Evolutionary conservation across 1,140 invertebrate genomes (phyloP).

Genomic region (Drosophila obscura): DNA sequence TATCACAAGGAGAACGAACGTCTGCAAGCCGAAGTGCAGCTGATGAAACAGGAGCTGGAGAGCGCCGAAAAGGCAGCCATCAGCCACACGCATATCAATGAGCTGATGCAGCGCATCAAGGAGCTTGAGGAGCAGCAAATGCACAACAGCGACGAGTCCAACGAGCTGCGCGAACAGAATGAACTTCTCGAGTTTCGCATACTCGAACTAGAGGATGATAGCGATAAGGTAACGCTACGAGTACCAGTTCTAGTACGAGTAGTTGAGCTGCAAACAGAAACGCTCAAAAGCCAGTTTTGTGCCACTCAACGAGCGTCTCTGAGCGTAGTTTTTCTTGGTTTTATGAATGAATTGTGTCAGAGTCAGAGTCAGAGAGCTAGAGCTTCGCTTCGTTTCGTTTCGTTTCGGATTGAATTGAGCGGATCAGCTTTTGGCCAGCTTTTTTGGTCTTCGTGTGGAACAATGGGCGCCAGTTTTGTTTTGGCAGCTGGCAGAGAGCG

Average conservation of each 20-base stretch:
- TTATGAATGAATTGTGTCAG: conserved; percentile 71
- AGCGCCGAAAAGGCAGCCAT: conserved; percentile 65
- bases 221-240: conserved; percentile 72
- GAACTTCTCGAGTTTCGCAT: conserved; percentile 85
- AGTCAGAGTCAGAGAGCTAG: conserved; percentile 22
- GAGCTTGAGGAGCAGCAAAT: conserved; percentile 83
- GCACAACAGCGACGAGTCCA: conserved; percentile 81
- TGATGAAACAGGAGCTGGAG: conserved; percentile 79
- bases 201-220: conserved; percentile 85
- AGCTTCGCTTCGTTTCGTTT: neutral
- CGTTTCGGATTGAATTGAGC: conserved; percentile 20
- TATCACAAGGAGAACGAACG: conserved; percentile 78
- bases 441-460: conserved; percentile 29
- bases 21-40: conserved; percentile 67
- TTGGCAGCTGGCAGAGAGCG: conserved; percentile 32
- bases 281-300: conserved; percentile 65
- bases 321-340: conserved; percentile 8
- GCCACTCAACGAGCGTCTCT: conserved; percentile 46
- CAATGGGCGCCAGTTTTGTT: conserved; percentile 46
- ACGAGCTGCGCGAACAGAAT: conserved; percentile 85
- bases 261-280: neutral
- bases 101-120: conserved; percentile 73
- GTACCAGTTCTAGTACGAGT: too few relatives aligned
- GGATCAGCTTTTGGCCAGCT: conserved; percentile 32
- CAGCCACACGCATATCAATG: conserved; percentile 60